Evolutionary conservation across 2,888 invertebrate genomes (phyloP).

Genomic region (Eremobia ochroleuca): DNA sequence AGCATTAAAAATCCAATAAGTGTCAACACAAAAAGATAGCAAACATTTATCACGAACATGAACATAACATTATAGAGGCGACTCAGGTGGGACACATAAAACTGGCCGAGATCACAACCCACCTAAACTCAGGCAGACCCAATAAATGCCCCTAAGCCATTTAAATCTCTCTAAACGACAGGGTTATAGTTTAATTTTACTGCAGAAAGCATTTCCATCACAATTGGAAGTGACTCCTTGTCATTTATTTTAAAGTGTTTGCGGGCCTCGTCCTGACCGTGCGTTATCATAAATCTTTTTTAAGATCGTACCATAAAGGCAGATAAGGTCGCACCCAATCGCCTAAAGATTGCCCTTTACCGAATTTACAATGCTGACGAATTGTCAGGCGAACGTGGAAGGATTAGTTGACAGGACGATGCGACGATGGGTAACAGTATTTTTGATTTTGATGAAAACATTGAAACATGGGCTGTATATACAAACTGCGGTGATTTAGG

Average conservation of each 20-base stretch:
- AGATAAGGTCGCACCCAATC: slow-evolving; percentile 90
- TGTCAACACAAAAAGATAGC: slow-evolving; percentile 59
- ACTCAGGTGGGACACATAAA: slow-evolving; percentile 80
- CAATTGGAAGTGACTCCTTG: slow-evolving; percentile 90
- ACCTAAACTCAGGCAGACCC: slow-evolving; percentile 80
- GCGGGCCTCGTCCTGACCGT: slow-evolving; percentile 86
- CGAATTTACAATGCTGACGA: slow-evolving; percentile 87
- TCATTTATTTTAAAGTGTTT: slow-evolving; percentile 91
- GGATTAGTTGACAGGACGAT: slow-evolving; percentile 70
- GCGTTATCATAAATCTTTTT: slow-evolving; percentile 91
- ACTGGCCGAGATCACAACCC: slow-evolving; percentile 77
- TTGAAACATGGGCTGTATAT: background rate
- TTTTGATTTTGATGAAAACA: background rate
- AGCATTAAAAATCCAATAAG: slow-evolving; percentile 61
- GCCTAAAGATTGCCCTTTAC: slow-evolving; percentile 87
- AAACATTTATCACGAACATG: slow-evolving; percentile 65
- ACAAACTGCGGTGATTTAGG: background rate
- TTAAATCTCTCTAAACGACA: slow-evolving; percentile 90
- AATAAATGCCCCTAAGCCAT: slow-evolving; percentile 88
- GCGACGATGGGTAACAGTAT: slow-evolving; percentile 62
- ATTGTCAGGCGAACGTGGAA: slow-evolving; percentile 79
- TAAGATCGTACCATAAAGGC: slow-evolving; percentile 90
- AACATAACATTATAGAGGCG: slow-evolving; percentile 71
- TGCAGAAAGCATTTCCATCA: slow-evolving; percentile 91
- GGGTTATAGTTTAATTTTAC: slow-evolving; percentile 91